Evolutionary conservation across 2,113 vertebrate genomes (phyloP), one percentile per base, ranked within the genome.

Genomic region (Eretmochelys imbricata): DNA sequence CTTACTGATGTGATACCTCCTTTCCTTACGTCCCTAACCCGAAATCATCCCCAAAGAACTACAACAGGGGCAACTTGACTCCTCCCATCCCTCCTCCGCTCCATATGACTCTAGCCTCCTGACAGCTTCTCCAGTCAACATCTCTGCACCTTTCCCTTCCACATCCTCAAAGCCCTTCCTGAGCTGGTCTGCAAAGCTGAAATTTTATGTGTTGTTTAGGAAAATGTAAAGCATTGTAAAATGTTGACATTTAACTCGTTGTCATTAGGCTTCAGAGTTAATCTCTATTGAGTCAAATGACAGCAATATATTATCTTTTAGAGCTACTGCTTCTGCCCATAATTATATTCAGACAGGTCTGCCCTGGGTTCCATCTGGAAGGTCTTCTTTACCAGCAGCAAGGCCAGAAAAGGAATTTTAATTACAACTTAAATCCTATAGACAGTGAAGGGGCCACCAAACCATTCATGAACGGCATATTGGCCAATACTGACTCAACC

Each of bases 11-110:
- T 85, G 4, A 2, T 0, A 1, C 17, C 20, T 54, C 12, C 0
- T 7, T 0, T 0, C 0, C 1, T 35, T 69, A 69, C 17, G 1
- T 69, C 31, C 35, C 14, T 65, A 14, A 13, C 59, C 13, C 12
- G 4, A 69, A 69, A 69, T 69, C 29, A 69, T 35, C 62, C 14
- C 35, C 16, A 69, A 3, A 69, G 13, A 16, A 16, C 16, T n/a
- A 69, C 8, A 8, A 8, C 3, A 35, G 62, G 59, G 35, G 31
- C 16, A 16, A n/a, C 27, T 69, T 69, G 62, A n/a, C 35, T 69
- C 31, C 35, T 69, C 14, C 62, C 35, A 69, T 69, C 35, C 35
- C 62, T 69, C 31, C 35, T 69, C 16, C 62, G n/a, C 25, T 57
- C 25, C 55, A 27, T 57, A 11, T 10, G 55, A 27, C 24, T 57